Evolutionary conservation across 2,113 vertebrate species (phyloP).

Genomic region (Hemicordylus capensis): DNA sequence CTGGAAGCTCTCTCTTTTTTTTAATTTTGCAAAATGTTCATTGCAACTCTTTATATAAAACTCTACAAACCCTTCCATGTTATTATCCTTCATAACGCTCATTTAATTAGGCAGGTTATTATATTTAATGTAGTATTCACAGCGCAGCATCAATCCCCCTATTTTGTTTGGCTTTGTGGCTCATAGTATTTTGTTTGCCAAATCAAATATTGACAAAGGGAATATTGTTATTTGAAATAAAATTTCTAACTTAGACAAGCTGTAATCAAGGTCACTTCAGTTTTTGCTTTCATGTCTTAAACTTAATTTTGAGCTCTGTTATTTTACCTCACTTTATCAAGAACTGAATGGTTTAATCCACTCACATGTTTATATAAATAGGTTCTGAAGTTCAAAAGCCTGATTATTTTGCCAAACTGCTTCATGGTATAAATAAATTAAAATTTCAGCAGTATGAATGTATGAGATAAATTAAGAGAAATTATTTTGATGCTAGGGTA

Average conservation of each 20-base stretch:
- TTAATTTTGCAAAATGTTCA: slow-evolving; percentile 22
- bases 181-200: slow-evolving; percentile 9
- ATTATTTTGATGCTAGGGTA: neutral
- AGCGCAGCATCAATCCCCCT: neutral
- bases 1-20: slow-evolving; percentile 36
- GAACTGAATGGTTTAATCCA: neutral
- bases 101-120: neutral
- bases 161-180: neutral
- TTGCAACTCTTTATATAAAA: slow-evolving; percentile 46
- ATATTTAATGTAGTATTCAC: neutral
- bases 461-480: slow-evolving; percentile 3
- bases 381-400: slow-evolving; percentile 2
- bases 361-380: neutral
- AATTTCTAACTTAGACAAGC: neutral
- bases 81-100: slow-evolving; percentile 40
- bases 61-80: slow-evolving; percentile 10
- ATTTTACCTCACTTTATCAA: neutral
- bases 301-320: neutral
- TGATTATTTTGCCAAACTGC: neutral
- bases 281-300: slow-evolving; percentile 26
- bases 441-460: neutral
- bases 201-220: slow-evolving; percentile 12
- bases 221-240: slow-evolving; percentile 25
- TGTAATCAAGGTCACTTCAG: neutral
- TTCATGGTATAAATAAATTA: neutral